Percentiles rank a stretch among this genome's conserved stretches.
These are phyloP conservation scores for Stenurella melanura DNA, from an alignment of 2,888 invertebrate genomes.

Conservation along the genomic window DNA sequence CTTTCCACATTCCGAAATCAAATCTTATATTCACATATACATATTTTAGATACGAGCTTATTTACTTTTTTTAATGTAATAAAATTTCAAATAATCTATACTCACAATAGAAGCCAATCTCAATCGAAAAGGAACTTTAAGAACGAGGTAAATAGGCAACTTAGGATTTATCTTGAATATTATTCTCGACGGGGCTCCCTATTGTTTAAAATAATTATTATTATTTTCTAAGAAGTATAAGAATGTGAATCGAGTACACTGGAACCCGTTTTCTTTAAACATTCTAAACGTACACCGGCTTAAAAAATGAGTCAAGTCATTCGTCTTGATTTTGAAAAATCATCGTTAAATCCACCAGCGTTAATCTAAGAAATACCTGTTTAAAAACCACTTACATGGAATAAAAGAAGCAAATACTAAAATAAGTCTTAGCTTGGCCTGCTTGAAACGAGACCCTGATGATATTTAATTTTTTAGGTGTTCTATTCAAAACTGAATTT, in stretches of 20 bases:
- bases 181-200: conserved; percentile 70
- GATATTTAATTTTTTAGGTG: conserved; percentile 41
- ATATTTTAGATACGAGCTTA: conserved; percentile 55
- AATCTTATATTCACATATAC: conserved; percentile 54
- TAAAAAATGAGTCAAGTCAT: conserved; percentile 73
- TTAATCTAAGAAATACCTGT: conserved; percentile 53
- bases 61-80: conserved; percentile 60
- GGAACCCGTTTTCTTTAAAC: conserved; percentile 28
- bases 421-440: conserved; percentile 31
- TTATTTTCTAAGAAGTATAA: conserved; percentile 63
- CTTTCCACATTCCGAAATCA: conserved; percentile 59
- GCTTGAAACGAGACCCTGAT: conserved; percentile 18
- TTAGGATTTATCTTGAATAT: conserved; percentile 61
- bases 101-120: conserved; percentile 60
- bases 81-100: conserved; percentile 64
- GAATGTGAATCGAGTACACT: conserved; percentile 60
- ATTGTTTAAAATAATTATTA: conserved; percentile 74
- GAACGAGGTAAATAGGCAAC: conserved; percentile 58
- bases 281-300: conserved; percentile 62
- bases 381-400: conserved; percentile 49
- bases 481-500: conserved; percentile 40
- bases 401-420: conserved; percentile 34
- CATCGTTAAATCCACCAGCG: conserved; percentile 63
- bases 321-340: conserved; percentile 74
- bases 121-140: conserved; percentile 64